Evolutionary conservation across 2,888 invertebrate species (phyloP).

Genomic region (Volucella zonaria): DNA sequence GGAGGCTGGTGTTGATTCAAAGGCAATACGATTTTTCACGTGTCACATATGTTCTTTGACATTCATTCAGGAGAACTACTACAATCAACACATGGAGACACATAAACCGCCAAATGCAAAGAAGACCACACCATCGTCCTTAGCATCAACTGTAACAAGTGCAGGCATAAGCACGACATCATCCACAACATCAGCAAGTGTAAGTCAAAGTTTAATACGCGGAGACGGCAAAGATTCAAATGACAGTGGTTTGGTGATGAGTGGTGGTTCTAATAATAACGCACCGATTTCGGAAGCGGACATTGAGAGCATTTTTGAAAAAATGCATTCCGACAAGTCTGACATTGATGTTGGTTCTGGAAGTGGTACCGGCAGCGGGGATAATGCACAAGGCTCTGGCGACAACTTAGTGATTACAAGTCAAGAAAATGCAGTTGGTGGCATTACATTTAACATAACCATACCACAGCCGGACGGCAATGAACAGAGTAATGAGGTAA

Average conservation of each 20-base stretch:
- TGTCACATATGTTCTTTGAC: slow-evolving; percentile 83
- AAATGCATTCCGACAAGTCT: slow-evolving; percentile 82
- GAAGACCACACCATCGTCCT: slow-evolving; percentile 73
- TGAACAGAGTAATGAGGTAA: slow-evolving; percentile 75
- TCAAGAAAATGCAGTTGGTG: slow-evolving; percentile 81
- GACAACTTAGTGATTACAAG: slow-evolving; percentile 82
- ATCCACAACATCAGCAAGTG: slow-evolving; percentile 59
- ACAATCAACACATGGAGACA: slow-evolving; percentile 83
- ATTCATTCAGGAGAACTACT: slow-evolving; percentile 82
- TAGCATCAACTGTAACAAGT: slow-evolving; percentile 56
- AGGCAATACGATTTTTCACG: slow-evolving; percentile 82
- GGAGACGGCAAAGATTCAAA: slow-evolving; percentile 75
- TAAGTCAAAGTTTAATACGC: slow-evolving; percentile 63
- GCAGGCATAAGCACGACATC: slow-evolving; percentile 57
- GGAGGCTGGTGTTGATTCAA: slow-evolving; percentile 78
- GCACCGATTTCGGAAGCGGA: slow-evolving; percentile 80
- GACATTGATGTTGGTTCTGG: slow-evolving; percentile 77
- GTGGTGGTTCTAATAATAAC: slow-evolving; percentile 75
- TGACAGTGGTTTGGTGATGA: slow-evolving; percentile 58
- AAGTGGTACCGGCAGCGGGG: slow-evolving; percentile 24
- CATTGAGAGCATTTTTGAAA: slow-evolving; percentile 83
- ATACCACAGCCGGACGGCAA: slow-evolving; percentile 80
- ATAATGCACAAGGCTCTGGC: slow-evolving; percentile 68
- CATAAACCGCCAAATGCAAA: slow-evolving; percentile 77
- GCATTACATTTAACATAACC: slow-evolving; percentile 82